Evolutionary conservation across 2,113 vertebrate genomes (phyloP).

Genomic region (Todiramphus saurophagus): DNA sequence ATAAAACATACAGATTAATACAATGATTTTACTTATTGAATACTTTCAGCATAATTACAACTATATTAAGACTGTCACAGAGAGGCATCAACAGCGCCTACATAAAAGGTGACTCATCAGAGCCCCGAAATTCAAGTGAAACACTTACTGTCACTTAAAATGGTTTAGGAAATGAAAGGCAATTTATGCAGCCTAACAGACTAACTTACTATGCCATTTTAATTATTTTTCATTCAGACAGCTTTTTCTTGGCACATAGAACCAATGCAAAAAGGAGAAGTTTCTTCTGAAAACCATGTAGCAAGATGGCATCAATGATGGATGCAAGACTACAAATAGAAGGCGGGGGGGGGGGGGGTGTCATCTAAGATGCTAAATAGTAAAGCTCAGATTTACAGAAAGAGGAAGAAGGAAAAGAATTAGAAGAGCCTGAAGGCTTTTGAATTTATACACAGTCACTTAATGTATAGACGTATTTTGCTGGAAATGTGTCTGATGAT

Average conservation of each 20-base stretch:
- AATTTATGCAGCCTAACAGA: constrained; percentile 41
- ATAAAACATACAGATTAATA: constrained; percentile 58
- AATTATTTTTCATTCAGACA: constrained; percentile 45
- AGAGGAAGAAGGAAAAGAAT: not conserved
- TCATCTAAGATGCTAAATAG: not conserved
- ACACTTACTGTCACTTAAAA: constrained; percentile 61
- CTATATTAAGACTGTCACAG: constrained; percentile 55
- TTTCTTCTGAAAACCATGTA: not conserved
- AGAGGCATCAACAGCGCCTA: constrained; percentile 63
- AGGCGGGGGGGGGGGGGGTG: not conserved
- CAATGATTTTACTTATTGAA: constrained; percentile 52
- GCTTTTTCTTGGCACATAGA: constrained; percentile 6
- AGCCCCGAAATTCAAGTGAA: constrained; percentile 44
- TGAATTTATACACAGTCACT: not conserved
- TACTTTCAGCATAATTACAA: constrained; percentile 51
- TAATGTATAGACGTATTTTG: not conserved
- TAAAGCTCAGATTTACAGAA: not conserved
- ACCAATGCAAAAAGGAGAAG: not conserved
- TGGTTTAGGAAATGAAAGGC: constrained; percentile 45
- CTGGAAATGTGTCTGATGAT: not conserved
- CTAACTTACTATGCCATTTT: constrained; percentile 35
- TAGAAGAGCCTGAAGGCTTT: not conserved
- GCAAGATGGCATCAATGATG: not conserved
- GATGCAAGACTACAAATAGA: not conserved
- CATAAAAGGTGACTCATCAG: constrained; percentile 55